Evolutionary conservation across 2,797 vertebrate genomes (phyloP).

Genomic region (Microctenopoma lineatum): DNA sequence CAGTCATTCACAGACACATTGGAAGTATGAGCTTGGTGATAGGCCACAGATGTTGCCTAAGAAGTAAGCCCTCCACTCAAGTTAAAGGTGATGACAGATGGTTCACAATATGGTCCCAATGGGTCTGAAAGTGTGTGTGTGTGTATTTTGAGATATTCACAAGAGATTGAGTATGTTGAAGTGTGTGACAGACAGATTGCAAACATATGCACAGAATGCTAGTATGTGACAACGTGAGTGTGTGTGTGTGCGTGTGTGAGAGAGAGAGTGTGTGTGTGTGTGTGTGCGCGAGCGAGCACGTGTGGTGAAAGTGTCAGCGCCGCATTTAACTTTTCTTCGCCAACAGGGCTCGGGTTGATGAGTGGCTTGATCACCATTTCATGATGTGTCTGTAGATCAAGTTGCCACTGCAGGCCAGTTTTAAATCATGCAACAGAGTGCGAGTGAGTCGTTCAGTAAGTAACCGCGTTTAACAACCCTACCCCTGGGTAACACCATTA

Average conservation of each 20-base stretch:
- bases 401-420: constrained; percentile 42
- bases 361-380: constrained; percentile 43
- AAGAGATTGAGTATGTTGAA: constrained; percentile 39
- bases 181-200: constrained; percentile 64
- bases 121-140: constrained; percentile 34
- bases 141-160: constrained; percentile 53
- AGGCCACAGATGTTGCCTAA: constrained; percentile 64
- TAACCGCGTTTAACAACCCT: constrained; percentile 51
- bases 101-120: constrained; percentile 58
- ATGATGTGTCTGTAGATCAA: constrained; percentile 29
- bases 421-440: constrained; percentile 45
- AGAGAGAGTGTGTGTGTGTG: constrained; percentile 31
- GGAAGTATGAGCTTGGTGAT: constrained; percentile 49
- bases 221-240: constrained; percentile 14
- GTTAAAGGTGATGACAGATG: constrained; percentile 72
- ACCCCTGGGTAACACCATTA: constrained; percentile 43
- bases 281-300: constrained; percentile 22
- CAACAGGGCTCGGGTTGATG: constrained; percentile 30
- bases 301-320: constrained; percentile 52
- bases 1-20: constrained; percentile 23
- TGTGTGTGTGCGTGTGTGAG: constrained; percentile 21
- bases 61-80: constrained; percentile 52
- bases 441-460: constrained; percentile 43
- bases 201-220: constrained; percentile 44
- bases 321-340: constrained; percentile 57